Conservation (phyloP, 2,888 invertebrate genomes). For the Macaria notata region DNA sequence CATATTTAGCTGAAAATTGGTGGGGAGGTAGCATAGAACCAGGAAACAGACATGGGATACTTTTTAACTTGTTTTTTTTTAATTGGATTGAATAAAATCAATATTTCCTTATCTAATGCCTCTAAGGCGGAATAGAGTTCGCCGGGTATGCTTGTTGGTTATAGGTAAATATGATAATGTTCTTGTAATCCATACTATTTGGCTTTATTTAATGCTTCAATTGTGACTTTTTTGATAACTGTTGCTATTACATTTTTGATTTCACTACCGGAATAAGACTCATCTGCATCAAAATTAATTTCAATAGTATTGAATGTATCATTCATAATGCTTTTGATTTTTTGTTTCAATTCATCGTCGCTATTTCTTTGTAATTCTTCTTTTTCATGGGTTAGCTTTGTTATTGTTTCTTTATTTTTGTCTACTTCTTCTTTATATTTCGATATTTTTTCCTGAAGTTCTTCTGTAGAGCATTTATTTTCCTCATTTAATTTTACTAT, state of each 20-base stretch:
- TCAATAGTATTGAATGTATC: conserved; percentile 63
- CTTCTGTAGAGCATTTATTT: conserved; percentile 29
- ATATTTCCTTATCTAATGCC: no score
- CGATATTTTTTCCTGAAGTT: conserved; percentile 39
- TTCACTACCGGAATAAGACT: conserved; percentile 53
- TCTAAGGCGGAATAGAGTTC: no score
- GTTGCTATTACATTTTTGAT: conserved; percentile 59
- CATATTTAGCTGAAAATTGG: no score
- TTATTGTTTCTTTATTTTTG: conserved; percentile 38
- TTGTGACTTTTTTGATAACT: conserved; percentile 65
- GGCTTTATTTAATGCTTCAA: conserved; percentile 45
- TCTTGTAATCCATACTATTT: background rate
- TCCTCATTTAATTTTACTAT: conserved; percentile 39
- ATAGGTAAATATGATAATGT: no score
- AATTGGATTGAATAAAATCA: no score
- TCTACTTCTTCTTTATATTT: conserved; percentile 39
- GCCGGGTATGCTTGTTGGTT: no score
- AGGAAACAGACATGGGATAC: no score
- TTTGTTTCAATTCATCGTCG: conserved; percentile 40
- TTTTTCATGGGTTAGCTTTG: conserved; percentile 21
- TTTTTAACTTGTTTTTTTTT: no score
- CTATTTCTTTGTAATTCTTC: conserved; percentile 21
- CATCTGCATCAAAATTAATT: conserved; percentile 52
- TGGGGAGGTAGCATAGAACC: no score
- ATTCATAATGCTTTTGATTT: conserved; percentile 69